Evolutionary conservation across 2,888 invertebrate species (phyloP).

Genomic region (Ectobius pallidus): DNA sequence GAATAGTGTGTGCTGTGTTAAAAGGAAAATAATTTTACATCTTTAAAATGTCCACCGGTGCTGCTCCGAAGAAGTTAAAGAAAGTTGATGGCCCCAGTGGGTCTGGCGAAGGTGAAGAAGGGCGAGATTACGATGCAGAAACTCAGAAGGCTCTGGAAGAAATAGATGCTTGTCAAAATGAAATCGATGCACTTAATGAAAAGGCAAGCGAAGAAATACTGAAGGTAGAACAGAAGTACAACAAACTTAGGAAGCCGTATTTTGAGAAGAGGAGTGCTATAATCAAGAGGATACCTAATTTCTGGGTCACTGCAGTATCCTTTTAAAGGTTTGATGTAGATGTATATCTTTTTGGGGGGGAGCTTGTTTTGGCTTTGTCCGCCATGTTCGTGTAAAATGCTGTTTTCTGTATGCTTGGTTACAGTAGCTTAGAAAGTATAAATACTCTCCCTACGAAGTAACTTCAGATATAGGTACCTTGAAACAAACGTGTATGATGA

Average conservation of each 20-base stretch:
- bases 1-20: slow-evolving; percentile 28
- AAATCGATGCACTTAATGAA: slow-evolving; percentile 81
- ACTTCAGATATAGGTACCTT: too few species aligned
- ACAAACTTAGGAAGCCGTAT: slow-evolving; percentile 76
- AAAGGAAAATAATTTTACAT: neutral
- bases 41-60: slow-evolving; percentile 42
- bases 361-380: slow-evolving; percentile 35
- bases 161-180: slow-evolving; percentile 81
- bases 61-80: slow-evolving; percentile 52
- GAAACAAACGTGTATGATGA: neutral
- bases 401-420: neutral
- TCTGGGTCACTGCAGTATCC: slow-evolving; percentile 74
- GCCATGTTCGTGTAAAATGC: slow-evolving; percentile 34
- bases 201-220: slow-evolving; percentile 85
- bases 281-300: slow-evolving; percentile 78
- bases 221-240: slow-evolving; percentile 82
- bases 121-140: slow-evolving; percentile 60
- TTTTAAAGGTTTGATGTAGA: neutral
- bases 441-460: too few species aligned
- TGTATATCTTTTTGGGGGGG: neutral
- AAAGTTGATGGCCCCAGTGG: slow-evolving; percentile 47
- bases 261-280: slow-evolving; percentile 77
- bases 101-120: slow-evolving; percentile 34
- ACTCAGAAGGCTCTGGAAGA: slow-evolving; percentile 72
- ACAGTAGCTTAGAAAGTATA: neutral